Conservation (phyloP, 2,797 vertebrate genomes). For the Danio albolineatus region DNA sequence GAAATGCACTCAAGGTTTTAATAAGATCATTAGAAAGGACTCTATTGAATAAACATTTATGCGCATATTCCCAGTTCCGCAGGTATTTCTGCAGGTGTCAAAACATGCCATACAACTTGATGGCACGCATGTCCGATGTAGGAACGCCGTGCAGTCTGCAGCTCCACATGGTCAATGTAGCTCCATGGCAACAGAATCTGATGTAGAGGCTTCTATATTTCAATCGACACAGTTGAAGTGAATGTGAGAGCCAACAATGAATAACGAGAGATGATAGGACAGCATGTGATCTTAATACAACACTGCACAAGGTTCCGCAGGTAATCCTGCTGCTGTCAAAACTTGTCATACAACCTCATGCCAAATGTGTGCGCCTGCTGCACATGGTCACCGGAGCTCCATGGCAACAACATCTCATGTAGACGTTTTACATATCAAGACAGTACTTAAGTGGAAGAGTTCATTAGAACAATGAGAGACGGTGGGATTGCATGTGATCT, state of each 20-base stretch:
- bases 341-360: not conserved
- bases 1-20: constrained; percentile 10
- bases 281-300: not conserved
- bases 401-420: constrained; percentile 43
- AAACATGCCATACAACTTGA: constrained; percentile 1
- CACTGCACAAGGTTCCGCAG: not conserved
- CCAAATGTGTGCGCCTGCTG: not conserved
- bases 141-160: constrained; percentile 40
- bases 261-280: not conserved
- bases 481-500: constrained; percentile 30
- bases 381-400: constrained; percentile 34
- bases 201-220: constrained; percentile 43
- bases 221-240: constrained; percentile 14
- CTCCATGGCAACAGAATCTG: constrained; percentile 56
- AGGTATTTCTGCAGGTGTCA: constrained; percentile 6
- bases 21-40: not conserved
- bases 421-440: constrained; percentile 33
- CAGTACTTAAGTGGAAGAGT: constrained; percentile 13
- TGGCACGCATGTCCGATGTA: not conserved
- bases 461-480: constrained; percentile 46
- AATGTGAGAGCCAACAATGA: constrained; percentile 35
- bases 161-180: constrained; percentile 38
- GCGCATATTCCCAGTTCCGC: not conserved
- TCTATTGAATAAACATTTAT: not conserved
- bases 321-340: not conserved